Evolutionary conservation across 2,113 vertebrate genomes (phyloP), one percentile per base, ranked within the genome.

Genomic region (Paralichthys olivaceus): DNA sequence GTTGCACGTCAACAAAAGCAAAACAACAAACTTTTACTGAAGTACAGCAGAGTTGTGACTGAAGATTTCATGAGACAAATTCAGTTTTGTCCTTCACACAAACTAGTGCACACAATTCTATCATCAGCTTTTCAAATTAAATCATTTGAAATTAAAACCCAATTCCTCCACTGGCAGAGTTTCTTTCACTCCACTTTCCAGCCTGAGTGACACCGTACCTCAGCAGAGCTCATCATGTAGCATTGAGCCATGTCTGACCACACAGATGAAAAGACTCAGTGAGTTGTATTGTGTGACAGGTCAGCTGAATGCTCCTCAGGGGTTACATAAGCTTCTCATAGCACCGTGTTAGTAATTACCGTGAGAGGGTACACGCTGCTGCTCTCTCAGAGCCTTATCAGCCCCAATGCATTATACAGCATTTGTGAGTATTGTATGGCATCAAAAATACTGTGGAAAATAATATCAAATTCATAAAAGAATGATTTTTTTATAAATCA

Each of bases 371-470:
- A 78, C 77, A 75, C 62, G 61, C 67, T 49, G 77, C 75, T 43
- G 40, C 60, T 72, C 82, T 89, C 85, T 83, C 86, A 88, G 84
- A 82, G 71, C 60, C 83, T 83, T 90, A 87, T 90, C 86, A 81
- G 79, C 72, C 20, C 22, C 79, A 75, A 73, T 66, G 83, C 64
- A 84, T 85, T 72, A 56, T 63, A 37, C 69, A 43, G 37, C 75
- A 34, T 53, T 49, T 56, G 45, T 29, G 60, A 14, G 26, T n/a
- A 55, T 19, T 56, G 68, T 32, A 63, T 63, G 47, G 12, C 28
- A 15, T 29, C 23, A 61, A 25, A n/a, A 40, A 29, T 40, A 26
- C 61, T 47, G 14, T 20, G 7, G 32, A 5, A 40, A 28, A 19
- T 59, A 12, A 26, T 32, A 12, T 58, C 25, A 68, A 28, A 43